Conservation (phyloP, 1,140 invertebrate genomes). For the Periplaneta americana region DNA sequence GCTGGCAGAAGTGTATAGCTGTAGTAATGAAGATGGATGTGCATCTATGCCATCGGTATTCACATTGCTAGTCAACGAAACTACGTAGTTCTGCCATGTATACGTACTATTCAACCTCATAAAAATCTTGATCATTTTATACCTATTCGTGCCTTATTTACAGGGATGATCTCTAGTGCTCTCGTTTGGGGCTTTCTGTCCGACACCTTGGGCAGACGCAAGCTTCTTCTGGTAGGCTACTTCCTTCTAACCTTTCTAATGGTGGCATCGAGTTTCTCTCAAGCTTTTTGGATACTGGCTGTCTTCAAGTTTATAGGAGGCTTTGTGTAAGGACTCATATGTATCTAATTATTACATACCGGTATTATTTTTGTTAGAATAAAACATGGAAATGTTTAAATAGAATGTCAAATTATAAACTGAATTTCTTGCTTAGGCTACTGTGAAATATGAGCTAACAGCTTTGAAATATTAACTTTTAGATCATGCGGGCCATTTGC, state of each 20-base stretch:
- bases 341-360: too few relatives aligned
- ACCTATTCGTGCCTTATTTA: too few relatives aligned
- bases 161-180: slow-evolving; percentile 47
- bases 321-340: too few relatives aligned
- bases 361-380: too few relatives aligned
- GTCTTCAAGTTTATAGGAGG: slow-evolving; percentile 69
- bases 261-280: slow-evolving; percentile 58
- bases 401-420: neutral
- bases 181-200: slow-evolving; percentile 77
- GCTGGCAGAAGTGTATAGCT: too few relatives aligned
- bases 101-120: too few relatives aligned
- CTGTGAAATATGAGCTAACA: neutral
- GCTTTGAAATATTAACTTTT: neutral
- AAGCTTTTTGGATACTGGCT: slow-evolving; percentile 62
- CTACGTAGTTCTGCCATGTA: too few relatives aligned
- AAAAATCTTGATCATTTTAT: too few relatives aligned
- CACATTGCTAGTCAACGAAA: too few relatives aligned
- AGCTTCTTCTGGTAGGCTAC: slow-evolving; percentile 64
- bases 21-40: too few relatives aligned
- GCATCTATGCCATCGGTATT: too few relatives aligned
- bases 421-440: neutral
- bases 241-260: slow-evolving; percentile 62
- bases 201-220: slow-evolving; percentile 65
- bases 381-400: neutral
- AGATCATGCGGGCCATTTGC: slow-evolving; percentile 70